Evolutionary conservation across 2,797 vertebrate genomes (phyloP).

Genomic region (Syndactyla subalaris): DNA sequence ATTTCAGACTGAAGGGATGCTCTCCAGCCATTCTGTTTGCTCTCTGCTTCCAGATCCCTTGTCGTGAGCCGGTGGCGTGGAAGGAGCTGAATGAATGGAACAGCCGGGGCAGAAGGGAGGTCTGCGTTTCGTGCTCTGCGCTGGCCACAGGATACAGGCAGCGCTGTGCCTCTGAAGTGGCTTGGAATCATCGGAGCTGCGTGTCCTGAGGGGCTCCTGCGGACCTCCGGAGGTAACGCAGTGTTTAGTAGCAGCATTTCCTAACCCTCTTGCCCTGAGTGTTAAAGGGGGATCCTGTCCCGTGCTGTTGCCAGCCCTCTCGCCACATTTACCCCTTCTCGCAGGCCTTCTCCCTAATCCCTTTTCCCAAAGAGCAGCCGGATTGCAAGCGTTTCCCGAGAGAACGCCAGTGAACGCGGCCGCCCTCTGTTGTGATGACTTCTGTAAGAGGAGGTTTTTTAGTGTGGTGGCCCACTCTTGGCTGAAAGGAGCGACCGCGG

Average conservation of each 20-base stretch:
- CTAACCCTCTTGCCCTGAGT: background rate
- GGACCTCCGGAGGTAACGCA: constrained; percentile 27
- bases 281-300: background rate
- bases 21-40: background rate
- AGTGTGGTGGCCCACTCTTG: background rate
- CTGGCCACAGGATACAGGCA: background rate
- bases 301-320: background rate
- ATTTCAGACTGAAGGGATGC: fast-evolving
- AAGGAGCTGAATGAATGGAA: constrained; percentile 40
- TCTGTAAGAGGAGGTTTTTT: background rate
- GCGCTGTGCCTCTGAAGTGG: background rate
- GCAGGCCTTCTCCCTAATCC: background rate
- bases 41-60: background rate
- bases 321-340: background rate
- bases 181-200: background rate
- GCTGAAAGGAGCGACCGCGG: background rate
- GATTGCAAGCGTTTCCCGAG: background rate
- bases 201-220: background rate
- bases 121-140: background rate
- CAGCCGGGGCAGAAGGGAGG: background rate
- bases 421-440: background rate
- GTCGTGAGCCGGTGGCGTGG: background rate
- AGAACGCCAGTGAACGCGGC: background rate
- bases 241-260: background rate
- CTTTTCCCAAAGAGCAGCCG: background rate